These are phyloP conservation scores for Lysiphlebus fabarum DNA, from an alignment of 1,140 invertebrate genomes.

Conservation along the genomic window DNA sequence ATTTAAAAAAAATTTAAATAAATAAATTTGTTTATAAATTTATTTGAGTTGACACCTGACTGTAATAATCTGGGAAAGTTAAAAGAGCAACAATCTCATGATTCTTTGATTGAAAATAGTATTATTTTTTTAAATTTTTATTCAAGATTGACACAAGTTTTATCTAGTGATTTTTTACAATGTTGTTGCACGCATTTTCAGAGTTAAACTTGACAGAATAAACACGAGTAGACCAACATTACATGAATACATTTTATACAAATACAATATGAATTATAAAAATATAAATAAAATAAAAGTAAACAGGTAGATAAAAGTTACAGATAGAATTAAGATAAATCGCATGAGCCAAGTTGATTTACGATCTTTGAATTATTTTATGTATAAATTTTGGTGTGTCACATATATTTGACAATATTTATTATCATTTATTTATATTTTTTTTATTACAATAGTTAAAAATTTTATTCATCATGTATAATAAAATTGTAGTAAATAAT, in stretches of 20 bases:
- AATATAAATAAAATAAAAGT: not conserved
- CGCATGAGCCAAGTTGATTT: conserved; percentile 33
- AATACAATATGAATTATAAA: conserved; percentile 6
- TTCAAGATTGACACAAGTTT: conserved; percentile 4
- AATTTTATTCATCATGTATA: too few relatives aligned
- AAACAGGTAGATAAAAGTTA: conserved; percentile 21
- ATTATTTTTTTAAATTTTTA: conserved; percentile 1
- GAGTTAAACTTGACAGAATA: too few relatives aligned
- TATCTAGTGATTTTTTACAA: not conserved
- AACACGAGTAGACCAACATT: too few relatives aligned
- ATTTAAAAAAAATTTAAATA: too few relatives aligned
- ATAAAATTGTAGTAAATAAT: too few relatives aligned
- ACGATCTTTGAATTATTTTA: conserved; percentile 18
- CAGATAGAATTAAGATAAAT: conserved; percentile 42
- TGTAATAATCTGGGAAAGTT: conserved; percentile 16
- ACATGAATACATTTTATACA: not conserved
- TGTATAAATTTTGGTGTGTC: not conserved
- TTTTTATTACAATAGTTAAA: too few relatives aligned
- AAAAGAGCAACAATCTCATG: conserved; percentile 14
- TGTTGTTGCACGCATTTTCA: conserved; percentile 2
- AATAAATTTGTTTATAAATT: too few relatives aligned
- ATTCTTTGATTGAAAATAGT: conserved; percentile 5
- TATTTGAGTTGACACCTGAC: too few relatives aligned
- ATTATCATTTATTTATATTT: too few relatives aligned
- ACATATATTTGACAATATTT: not conserved